Evolutionary conservation across 2,888 invertebrate species (phyloP), one percentile per base, ranked within the genome.

Genomic region (Petrolisthes manimaculis): DNA sequence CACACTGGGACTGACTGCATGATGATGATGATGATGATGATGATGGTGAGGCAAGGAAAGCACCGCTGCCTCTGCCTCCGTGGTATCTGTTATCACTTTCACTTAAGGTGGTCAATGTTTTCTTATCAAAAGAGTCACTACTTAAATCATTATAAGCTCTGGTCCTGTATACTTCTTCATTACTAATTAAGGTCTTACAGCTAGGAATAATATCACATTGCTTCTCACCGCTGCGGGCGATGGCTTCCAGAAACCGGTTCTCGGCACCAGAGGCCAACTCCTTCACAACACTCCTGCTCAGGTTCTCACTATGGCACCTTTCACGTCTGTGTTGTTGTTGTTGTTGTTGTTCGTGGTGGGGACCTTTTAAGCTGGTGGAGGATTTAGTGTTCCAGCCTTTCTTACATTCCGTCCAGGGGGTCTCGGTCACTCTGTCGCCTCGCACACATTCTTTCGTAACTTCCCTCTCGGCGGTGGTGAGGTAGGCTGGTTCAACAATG

Each of bases 141-240:
- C 69, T 67, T 14, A 12, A 24, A 84, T 87, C 87, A 71, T 61
- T 87, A 74, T 79, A 84, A 54, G 61, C 83, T 87, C 87, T 87
- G 87, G 87, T 87, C 87, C 87, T 71, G 71, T 84, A 87, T 21
- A 69, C 55, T 74, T 87, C 87, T 71, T 83, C n/a, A 55, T 80
- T 87, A 84, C 74, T 83, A 69, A 87, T 83, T 77, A 87, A 87
- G 79, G 83, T 84, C 87, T 87, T 87, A 87, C 87, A 87, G 56
- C 84, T 88, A 88, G 81, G 55, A 88, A 88, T 88, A 88, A 88
- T 88, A 88, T 88, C 88, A 88, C 88, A 88, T 61, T 84, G 84
- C 84, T 88, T 88, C 69, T 84, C 88, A 18, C 84, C 84, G 77
- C 84, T 88, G 37, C 84, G 84, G 37, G 84, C 77, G 56, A 88